Evolutionary conservation across 2,888 invertebrate species (phyloP).

Genomic region (Pammene fasciana): DNA sequence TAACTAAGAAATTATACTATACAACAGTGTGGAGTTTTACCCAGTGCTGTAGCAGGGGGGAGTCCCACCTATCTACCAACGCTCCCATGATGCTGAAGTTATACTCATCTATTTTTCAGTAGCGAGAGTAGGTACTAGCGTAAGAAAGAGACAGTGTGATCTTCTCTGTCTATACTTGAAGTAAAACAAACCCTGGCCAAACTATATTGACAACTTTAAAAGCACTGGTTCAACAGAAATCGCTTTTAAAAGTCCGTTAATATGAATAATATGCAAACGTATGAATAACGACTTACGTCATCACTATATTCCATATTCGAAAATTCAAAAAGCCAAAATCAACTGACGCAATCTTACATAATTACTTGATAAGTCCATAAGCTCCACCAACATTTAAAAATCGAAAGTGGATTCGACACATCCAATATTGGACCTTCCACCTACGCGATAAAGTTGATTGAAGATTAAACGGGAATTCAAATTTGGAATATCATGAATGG

Average conservation of each 20-base stretch:
- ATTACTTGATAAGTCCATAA: constrained; percentile 28
- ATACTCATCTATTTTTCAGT: too few relatives aligned
- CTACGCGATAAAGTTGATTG: constrained; percentile 44
- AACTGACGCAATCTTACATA: constrained; percentile 24
- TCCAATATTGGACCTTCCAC: constrained; percentile 42
- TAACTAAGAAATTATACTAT: too few relatives aligned
- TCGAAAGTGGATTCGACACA: constrained; percentile 29
- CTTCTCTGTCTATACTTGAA: too few relatives aligned
- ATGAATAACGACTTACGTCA: constrained; percentile 1
- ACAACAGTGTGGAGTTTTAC: too few relatives aligned
- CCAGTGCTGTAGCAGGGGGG: too few relatives aligned
- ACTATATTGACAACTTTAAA: too few relatives aligned
- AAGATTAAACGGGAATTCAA: constrained; percentile 28
- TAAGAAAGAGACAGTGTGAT: too few relatives aligned
- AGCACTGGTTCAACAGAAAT: too few relatives aligned
- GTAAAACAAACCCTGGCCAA: too few relatives aligned
- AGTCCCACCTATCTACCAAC: too few relatives aligned
- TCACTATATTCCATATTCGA: constrained; percentile 4
- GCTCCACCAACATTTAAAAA: constrained; percentile 25
- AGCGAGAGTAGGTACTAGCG: too few relatives aligned
- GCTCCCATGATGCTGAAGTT: too few relatives aligned
- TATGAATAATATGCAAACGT: background rate
- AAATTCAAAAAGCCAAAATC: background rate
- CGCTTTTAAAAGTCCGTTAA: background rate
- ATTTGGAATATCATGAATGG: constrained; percentile 41